Conservation (phyloP, 2,113 vertebrate genomes). For the Ifrita kowaldi region DNA sequence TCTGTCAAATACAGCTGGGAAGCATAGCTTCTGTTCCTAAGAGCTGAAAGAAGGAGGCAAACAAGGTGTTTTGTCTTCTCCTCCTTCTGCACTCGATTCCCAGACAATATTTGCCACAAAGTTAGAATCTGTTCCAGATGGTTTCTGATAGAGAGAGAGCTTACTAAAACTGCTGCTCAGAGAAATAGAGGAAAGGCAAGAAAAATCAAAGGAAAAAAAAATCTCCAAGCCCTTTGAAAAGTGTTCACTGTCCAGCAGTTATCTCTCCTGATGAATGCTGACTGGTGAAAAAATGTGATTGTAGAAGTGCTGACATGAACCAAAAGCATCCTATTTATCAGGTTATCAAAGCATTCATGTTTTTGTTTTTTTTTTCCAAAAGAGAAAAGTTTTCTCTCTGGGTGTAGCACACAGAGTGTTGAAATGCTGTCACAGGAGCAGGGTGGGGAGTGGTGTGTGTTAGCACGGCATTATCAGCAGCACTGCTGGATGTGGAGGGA, state of each 20-base stretch:
- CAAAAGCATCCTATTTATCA: background rate
- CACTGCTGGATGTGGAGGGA: background rate
- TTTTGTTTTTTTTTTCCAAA: background rate
- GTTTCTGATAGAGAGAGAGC: background rate
- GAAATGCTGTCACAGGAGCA: background rate
- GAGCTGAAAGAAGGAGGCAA: background rate
- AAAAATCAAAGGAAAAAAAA: background rate
- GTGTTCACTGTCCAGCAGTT: background rate
- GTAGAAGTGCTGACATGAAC: background rate
- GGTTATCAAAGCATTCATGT: background rate
- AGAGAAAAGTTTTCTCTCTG: background rate
- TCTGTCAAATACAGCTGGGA: background rate
- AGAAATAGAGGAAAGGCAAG: background rate
- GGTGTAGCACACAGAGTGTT: background rate
- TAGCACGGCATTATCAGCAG: fast-evolving
- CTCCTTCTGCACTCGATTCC: background rate
- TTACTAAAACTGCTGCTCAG: background rate
- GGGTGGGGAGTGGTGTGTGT: background rate
- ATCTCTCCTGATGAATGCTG: background rate
- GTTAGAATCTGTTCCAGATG: slow-evolving; percentile 51
- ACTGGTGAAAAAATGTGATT: background rate
- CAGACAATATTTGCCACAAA: background rate
- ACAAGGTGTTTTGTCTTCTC: background rate
- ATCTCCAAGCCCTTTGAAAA: background rate
- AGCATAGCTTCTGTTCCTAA: background rate